Evolutionary conservation across 2,113 vertebrate species (phyloP).

Genomic region (Acanthochromis polyacanthus): DNA sequence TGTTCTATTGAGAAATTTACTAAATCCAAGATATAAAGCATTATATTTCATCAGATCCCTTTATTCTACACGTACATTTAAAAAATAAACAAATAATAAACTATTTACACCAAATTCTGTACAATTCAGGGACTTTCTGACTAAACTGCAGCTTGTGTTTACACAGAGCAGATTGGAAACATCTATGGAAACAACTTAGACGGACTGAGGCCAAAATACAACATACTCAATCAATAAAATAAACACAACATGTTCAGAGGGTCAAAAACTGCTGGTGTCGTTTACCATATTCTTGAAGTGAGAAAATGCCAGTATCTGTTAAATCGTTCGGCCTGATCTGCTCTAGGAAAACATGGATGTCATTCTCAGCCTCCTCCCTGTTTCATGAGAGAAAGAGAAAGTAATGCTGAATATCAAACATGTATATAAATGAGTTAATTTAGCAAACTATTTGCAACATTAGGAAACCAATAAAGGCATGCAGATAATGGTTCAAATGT

Average conservation of each 20-base stretch:
- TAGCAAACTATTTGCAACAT: not conserved
- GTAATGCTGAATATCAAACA: not conserved
- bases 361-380: conserved; percentile 88
- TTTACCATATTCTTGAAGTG: conserved; percentile 79
- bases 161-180: too few relatives aligned
- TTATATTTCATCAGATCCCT: too few relatives aligned
- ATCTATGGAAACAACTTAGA: not conserved
- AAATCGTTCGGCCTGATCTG: conserved; percentile 69
- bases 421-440: not conserved
- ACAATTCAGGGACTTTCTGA: too few relatives aligned
- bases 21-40: too few relatives aligned
- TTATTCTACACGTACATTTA: too few relatives aligned
- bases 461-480: not conserved
- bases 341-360: conserved; percentile 85
- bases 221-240: too few relatives aligned
- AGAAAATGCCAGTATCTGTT: conserved; percentile 68
- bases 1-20: too few relatives aligned
- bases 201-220: too few relatives aligned
- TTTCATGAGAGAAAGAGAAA: conserved; percentile 55
- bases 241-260: too few relatives aligned
- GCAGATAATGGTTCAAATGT: not conserved
- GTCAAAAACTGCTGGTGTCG: not conserved
- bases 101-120: too few relatives aligned
- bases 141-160: too few relatives aligned
- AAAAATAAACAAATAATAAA: too few relatives aligned